These are phyloP conservation scores for Athalia cordata DNA, from an alignment of 2,888 invertebrate species.

Conservation along the genomic window DNA sequence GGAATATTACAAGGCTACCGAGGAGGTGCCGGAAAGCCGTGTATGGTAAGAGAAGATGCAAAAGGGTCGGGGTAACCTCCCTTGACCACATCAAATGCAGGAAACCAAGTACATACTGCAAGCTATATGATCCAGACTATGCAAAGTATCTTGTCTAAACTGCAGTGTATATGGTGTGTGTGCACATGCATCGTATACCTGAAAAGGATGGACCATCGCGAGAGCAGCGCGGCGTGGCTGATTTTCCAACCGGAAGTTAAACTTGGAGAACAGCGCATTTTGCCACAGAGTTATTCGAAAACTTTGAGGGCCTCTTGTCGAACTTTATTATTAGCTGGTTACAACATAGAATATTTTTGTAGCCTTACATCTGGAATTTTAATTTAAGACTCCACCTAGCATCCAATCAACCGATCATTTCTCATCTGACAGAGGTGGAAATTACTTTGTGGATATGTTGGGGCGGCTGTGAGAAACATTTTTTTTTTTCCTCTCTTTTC, in stretches of 20 bases:
- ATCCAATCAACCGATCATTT: constrained; percentile 12
- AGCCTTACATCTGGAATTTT: neutral
- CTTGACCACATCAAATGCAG: constrained; percentile 45
- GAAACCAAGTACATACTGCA: constrained; percentile 9
- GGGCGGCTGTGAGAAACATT: constrained; percentile 41
- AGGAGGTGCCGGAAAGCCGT: constrained; percentile 19
- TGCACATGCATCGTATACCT: constrained; percentile 2
- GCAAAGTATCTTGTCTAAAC: constrained; percentile 43
- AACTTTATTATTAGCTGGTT: constrained; percentile 21
- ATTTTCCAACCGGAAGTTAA: constrained; percentile 23
- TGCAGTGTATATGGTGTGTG: constrained; percentile 10
- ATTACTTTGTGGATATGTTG: neutral
- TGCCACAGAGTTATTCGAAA: constrained; percentile 11
- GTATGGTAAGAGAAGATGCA: constrained; percentile 13
- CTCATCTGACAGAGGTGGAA: constrained; percentile 8
- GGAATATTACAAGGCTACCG: constrained; percentile 20
- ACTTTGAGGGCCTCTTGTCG: neutral
- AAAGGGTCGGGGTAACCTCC: constrained; percentile 38
- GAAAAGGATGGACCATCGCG: constrained; percentile 9
- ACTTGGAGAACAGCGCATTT: constrained; percentile 9
- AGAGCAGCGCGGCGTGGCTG: constrained; percentile 33
- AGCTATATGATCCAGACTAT: constrained; percentile 34
- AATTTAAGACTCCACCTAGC: neutral
- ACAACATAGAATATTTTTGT: neutral
- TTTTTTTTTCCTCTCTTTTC: constrained; percentile 45